Base-by-base conservation (phyloP, 2,888 invertebrate species). In the Odontocolon sp. region DNA sequence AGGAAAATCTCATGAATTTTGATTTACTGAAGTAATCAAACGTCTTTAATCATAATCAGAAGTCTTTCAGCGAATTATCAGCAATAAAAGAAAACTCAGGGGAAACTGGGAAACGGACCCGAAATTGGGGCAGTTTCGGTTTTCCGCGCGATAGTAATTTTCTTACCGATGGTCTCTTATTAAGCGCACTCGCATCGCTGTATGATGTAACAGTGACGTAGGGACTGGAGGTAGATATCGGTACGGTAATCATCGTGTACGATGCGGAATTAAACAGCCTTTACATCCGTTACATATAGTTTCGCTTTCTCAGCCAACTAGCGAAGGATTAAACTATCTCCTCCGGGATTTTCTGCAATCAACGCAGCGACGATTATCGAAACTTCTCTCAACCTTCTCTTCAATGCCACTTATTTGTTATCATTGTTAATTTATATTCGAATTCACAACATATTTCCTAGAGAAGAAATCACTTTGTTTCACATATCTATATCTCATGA, bases 101-200 rank as follows among this genome's bases (percentile, higher is more conserved):
- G n/a, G n/a, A n/a, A n/a, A n/a, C n/a, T n/a, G n/a, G n/a, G n/a
- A n/a, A n/a, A n/a, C n/a, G n/a, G n/a, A n/a, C n/a, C n/a, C n/a
- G n/a, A n/a, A n/a, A n/a, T n/a, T n/a, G n/a, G 6, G 0, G 8
- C 6, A 18, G 31, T 18, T 11, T 9, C 14, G 6, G 36, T 33
- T 14, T 50, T 74, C 57, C 50, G 50, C 40, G 59, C 16, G 33
- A 47, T 33, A 36, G 23, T 50, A n/a, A 14, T 36, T 2, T 52
- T 79, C 87, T 89, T 84, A 89, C 89, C 87, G 84, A 78, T 69
- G 86, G 84, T 68, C 84, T 84, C 81, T 85, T 88, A 78, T 76
- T 85, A 67, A 90, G 82, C 28, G 85, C 82, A 81, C 88, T 89
- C 18, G 89, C 87, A 81, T 90, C 90, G 82, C 89, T 89, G 82